These are phyloP conservation scores for Trichomycterus rosablanca DNA, from an alignment of 2,113 vertebrate genomes.

Conservation along the genomic window DNA sequence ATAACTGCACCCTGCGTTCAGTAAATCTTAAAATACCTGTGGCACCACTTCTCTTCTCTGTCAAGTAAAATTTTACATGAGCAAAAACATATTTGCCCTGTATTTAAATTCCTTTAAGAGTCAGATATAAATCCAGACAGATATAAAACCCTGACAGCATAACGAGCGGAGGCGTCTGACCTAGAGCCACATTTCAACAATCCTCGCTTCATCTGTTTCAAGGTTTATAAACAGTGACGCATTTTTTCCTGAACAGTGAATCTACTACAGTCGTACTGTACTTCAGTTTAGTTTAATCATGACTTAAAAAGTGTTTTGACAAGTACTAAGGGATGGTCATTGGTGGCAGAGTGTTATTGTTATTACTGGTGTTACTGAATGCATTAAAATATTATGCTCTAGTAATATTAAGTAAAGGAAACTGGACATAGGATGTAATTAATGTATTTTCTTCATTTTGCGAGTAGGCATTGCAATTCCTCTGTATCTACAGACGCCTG, in stretches of 20 bases:
- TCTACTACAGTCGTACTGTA: not conserved
- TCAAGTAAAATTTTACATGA: not conserved
- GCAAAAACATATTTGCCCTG: not conserved
- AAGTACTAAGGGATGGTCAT: not conserved
- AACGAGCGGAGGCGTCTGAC: slow-evolving; percentile 16
- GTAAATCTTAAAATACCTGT: too few species aligned
- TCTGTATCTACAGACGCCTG: too few species aligned
- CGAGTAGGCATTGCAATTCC: too few species aligned
- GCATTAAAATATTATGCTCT: too few species aligned
- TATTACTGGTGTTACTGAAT: too few species aligned
- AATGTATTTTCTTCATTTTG: too few species aligned
- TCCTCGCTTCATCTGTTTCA: not conserved
- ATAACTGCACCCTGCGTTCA: too few species aligned
- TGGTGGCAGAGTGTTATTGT: too few species aligned
- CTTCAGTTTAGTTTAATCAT: not conserved
- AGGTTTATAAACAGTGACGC: slow-evolving; percentile 13
- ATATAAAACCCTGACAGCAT: slow-evolving; percentile 21
- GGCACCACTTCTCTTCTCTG: not conserved
- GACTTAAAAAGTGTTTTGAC: too few species aligned
- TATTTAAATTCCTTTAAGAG: slow-evolving; percentile 1
- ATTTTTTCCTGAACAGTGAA: not conserved
- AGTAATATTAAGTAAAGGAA: too few species aligned
- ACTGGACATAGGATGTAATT: too few species aligned
- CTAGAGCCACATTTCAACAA: slow-evolving; percentile 26
- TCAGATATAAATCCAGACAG: too few species aligned